Evolutionary conservation across 2,797 vertebrate genomes (phyloP).

Genomic region (Rhadinocentrus ornatus): DNA sequence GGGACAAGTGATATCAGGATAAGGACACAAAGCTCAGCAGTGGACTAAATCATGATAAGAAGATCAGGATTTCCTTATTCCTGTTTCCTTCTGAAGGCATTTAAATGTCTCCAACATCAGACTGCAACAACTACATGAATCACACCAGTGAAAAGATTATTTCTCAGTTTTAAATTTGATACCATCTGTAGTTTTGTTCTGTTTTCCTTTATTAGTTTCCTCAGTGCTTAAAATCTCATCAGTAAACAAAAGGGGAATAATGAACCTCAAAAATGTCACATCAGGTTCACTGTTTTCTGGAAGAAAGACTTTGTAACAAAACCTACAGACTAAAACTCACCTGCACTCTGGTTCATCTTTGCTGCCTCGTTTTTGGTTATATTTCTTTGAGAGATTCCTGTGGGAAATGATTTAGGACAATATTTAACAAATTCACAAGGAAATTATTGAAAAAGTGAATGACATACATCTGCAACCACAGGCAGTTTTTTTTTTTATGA

Average conservation of each 20-base stretch:
- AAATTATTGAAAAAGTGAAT: neutral
- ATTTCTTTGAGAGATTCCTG: conserved; percentile 92
- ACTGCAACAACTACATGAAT: neutral
- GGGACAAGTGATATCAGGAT: conserved; percentile 54
- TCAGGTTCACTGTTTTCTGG: neutral
- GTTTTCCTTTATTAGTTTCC: neutral
- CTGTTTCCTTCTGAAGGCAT: conserved; percentile 54
- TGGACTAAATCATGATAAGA: conserved; percentile 41
- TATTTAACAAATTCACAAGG: neutral
- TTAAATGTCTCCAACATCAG: conserved; percentile 46
- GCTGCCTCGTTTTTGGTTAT: conserved; percentile 85
- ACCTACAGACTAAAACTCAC: conserved; percentile 73
- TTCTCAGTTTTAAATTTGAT: neutral
- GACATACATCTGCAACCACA: neutral
- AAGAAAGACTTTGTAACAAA: neutral
- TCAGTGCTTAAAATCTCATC: neutral
- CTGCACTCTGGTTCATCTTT: conserved; percentile 92
- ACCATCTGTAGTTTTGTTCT: conserved; percentile 1
- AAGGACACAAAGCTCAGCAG: conserved; percentile 33
- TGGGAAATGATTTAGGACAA: conserved; percentile 27
- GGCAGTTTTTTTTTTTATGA: conserved; percentile 8
- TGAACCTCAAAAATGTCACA: conserved; percentile 4
- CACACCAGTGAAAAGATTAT: neutral
- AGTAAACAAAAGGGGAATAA: neutral
- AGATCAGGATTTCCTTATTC: conserved; percentile 61